Percentiles rank a stretch among this genome's conserved stretches.
Evolutionary conservation across 2,888 invertebrate species (phyloP).

Genomic region (Callyntrura sp.): DNA sequence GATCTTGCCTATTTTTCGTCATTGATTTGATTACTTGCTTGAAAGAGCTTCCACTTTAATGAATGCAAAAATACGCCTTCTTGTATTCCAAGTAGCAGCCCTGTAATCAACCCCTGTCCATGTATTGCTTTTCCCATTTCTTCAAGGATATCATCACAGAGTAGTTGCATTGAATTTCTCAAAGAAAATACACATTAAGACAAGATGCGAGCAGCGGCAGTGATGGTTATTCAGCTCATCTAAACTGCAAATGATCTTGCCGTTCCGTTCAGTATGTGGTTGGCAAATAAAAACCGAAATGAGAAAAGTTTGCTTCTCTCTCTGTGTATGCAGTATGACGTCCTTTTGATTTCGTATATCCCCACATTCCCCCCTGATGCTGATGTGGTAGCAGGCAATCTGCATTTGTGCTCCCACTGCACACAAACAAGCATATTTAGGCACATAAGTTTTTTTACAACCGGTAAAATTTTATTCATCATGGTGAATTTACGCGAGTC

Average conservation of each 20-base stretch:
- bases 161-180: neutral
- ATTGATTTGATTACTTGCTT: neutral
- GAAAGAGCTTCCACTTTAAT: neutral
- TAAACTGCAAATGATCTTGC: neutral
- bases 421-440: neutral
- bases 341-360: neutral
- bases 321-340: neutral
- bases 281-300: neutral
- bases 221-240: too few relatives aligned
- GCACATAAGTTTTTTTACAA: neutral
- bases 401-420: neutral
- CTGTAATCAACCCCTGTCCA: neutral
- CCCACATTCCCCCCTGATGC: too few relatives aligned
- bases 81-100: neutral
- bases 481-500: constrained; percentile 26
- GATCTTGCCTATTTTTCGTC: neutral
- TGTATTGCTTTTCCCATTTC: neutral
- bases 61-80: constrained; percentile 39
- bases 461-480: constrained; percentile 8
- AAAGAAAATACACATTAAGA: neutral
- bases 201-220: too few relatives aligned
- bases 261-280: neutral
- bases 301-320: constrained; percentile 22
- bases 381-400: neutral
- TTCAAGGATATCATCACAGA: neutral